Conservation (phyloP, 1,140 invertebrate genomes). For the Oryctes rhinoceros region DNA sequence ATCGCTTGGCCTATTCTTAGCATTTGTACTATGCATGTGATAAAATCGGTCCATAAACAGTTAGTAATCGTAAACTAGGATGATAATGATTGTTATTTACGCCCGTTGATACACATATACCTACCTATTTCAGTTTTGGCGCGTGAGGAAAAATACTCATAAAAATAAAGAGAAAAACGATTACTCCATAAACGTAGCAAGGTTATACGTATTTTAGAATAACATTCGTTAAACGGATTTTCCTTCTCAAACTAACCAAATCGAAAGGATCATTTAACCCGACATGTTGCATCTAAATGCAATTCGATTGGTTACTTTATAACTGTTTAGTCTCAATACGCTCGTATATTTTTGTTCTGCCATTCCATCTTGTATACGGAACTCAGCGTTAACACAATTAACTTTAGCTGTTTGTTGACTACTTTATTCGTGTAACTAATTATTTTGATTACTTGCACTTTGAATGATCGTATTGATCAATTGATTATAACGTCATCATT, state of each 20-base stretch:
- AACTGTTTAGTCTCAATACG: constrained; percentile 1
- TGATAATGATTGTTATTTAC: background rate
- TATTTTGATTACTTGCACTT: no score
- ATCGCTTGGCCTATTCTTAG: background rate
- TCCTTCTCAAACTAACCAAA: background rate
- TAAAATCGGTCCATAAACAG: constrained; percentile 31
- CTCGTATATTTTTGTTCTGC: background rate
- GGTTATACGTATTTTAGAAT: background rate
- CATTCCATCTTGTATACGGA: background rate
- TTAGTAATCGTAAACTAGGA: constrained; percentile 22
- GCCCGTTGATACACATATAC: background rate
- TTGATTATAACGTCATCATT: no score
- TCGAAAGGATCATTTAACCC: background rate
- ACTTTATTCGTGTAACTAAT: no score
- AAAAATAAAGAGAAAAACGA: background rate
- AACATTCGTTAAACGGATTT: constrained; percentile 3
- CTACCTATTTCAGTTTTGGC: background rate
- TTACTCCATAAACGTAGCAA: background rate
- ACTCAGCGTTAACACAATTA: no score
- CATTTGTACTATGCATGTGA: background rate
- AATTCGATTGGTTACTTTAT: background rate
- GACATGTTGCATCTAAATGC: background rate
- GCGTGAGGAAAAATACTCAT: background rate
- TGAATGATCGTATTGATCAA: no score
- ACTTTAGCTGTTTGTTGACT: no score